phyloP scores from a whole-genome alignment of 2,888 invertebrate species.

The Lasioglossum marginatum region DNA sequence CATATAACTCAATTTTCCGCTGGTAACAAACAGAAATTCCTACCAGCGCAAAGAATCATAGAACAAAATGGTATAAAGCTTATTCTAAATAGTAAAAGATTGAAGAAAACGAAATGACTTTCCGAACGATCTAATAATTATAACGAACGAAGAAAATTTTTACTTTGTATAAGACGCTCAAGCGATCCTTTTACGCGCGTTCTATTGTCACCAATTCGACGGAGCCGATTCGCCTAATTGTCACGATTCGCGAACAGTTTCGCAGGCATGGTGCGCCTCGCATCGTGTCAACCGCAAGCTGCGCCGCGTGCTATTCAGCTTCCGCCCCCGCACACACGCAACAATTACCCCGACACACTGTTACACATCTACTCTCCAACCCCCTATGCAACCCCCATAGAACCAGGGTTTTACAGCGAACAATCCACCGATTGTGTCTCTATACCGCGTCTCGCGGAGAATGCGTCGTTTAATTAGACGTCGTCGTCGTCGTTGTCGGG shows the following conservation, averaged over 20 bases:
- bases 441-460: neutral
- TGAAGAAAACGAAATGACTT: too few species aligned
- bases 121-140: too few species aligned
- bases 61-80: too few species aligned
- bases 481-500: neutral
- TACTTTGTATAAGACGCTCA: neutral
- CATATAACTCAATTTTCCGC: too few species aligned
- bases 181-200: neutral
- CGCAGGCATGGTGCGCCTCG: neutral
- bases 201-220: neutral
- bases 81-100: too few species aligned
- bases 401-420: neutral
- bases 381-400: neutral
- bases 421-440: constrained; percentile 3
- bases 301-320: neutral
- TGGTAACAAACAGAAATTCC: too few species aligned
- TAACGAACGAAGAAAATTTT: too few species aligned
- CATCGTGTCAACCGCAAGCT: neutral
- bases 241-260: neutral
- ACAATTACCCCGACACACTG: neutral
- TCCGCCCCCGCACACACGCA: neutral
- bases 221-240: neutral
- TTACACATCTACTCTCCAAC: neutral
- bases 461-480: neutral
- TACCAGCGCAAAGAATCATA: too few species aligned